Conservation (phyloP, 2,888 invertebrate species). For the Pseudanteris insignis region DNA sequence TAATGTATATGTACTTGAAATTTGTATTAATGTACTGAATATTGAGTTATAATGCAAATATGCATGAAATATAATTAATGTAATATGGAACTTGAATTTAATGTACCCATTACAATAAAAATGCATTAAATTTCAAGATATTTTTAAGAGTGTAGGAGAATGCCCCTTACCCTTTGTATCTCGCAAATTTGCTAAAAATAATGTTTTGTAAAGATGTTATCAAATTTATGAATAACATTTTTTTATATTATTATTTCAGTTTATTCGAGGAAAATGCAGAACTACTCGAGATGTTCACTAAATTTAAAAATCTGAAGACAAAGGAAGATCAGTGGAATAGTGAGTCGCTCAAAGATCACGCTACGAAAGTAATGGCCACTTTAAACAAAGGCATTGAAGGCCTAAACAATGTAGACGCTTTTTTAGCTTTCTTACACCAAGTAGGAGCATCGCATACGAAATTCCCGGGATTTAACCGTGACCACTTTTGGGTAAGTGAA, state of each 20-base stretch:
- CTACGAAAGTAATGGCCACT: constrained; percentile 88
- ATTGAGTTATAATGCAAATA: too few relatives aligned
- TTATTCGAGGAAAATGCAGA: constrained; percentile 88
- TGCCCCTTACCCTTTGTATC: too few relatives aligned
- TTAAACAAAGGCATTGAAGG: constrained; percentile 89
- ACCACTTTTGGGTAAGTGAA: constrained; percentile 88
- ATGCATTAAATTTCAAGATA: too few relatives aligned
- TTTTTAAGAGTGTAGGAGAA: too few relatives aligned
- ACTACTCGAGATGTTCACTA: constrained; percentile 80
- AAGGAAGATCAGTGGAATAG: constrained; percentile 83
- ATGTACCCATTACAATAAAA: too few relatives aligned
- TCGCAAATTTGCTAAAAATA: too few relatives aligned
- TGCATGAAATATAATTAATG: too few relatives aligned
- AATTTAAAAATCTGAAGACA: constrained; percentile 81
- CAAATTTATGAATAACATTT: too few relatives aligned
- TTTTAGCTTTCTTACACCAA: constrained; percentile 83
- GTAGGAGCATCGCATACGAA: constrained; percentile 84
- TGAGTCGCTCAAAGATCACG: constrained; percentile 86
- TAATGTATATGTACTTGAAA: too few relatives aligned
- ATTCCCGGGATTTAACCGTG: constrained; percentile 79
- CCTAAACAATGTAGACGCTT: constrained; percentile 84
- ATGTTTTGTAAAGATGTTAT: too few relatives aligned
- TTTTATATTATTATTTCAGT: constrained; percentile 70
- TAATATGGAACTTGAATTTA: too few relatives aligned
- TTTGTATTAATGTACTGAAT: too few relatives aligned